Evolutionary conservation across 2,888 invertebrate species (phyloP), one percentile per base, ranked within the genome.

Genomic region (Drosophila basisetae): DNA sequence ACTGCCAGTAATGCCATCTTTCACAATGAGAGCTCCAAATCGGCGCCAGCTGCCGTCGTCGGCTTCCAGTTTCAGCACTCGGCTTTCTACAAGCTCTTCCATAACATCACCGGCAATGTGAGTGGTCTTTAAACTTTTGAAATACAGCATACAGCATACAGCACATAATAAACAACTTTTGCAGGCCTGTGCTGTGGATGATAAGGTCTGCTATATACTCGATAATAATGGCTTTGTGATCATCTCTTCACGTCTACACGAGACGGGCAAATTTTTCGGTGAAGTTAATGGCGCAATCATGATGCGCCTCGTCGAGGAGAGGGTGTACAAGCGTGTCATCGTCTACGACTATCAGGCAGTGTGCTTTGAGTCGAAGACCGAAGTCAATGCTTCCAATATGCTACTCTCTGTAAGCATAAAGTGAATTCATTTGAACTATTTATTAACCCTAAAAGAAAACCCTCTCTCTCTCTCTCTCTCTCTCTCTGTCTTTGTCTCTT

Each of bases 151-250:
- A 35, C 35, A 35, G 16, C 5, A 35, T 5, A 35, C 35, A 35
- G 16, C 5, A 35, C 5, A 35, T 35, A 35, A 35, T 18, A 4
- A 39, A 13, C 13, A 39, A 16, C 2, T 1, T 25, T 58, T 35
- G 7, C 5, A 92, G 92, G 92, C 95, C 0, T 96, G 96, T 87
- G 94, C 94, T 43, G 95, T 96, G 2, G 95, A 95, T 53, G 95
- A 95, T 68, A 94, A 96, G 91, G 96, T 96, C 73, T 98, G 98
- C 89, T 98, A 96, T 91, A 94, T 98, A 49, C 94, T 98, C 47
- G 98, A 98, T 92, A 97, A 97, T 92, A 97, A 98, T 91, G 98
- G 97, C 4, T 98, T 96, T 94, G 95, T 98, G 25, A 94, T 97
- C 2, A 95, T 96, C n/a, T 96, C 97, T 22, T 96, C 97, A 88